Evolutionary conservation across 2,888 invertebrate species (phyloP).

Genomic region (Amiota minor): DNA sequence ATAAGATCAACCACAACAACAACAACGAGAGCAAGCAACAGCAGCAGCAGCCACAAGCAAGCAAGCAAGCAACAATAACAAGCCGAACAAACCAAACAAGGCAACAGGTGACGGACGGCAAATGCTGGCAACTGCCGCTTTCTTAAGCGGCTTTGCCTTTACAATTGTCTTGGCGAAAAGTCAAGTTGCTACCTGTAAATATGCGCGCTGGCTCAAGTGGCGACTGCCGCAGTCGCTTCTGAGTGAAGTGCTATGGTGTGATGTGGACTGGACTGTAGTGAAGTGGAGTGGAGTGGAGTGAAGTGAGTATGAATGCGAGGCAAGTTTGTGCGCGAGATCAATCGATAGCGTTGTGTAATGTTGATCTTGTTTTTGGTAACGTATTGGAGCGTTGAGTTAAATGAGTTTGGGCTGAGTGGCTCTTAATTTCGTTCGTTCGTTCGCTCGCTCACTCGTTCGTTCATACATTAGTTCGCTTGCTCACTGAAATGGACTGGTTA

Average conservation of each 20-base stretch:
- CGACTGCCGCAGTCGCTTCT: conserved; percentile 7
- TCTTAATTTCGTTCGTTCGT: conserved; percentile 53
- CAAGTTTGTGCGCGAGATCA: conserved; percentile 59
- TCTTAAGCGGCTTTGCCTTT: conserved; percentile 47
- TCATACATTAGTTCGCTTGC: conserved; percentile 29
- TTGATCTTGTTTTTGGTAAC: conserved; percentile 64
- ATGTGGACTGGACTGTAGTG: not conserved
- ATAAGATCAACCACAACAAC: conserved; percentile 30
- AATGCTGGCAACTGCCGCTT: conserved; percentile 37
- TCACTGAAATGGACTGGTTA: conserved; percentile 42
- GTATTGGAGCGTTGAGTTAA: conserved; percentile 64
- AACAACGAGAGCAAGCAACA: conserved; percentile 9
- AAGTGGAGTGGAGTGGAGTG: not conserved
- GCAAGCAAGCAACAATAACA: conserved; percentile 31
- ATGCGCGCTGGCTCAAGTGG: conserved; percentile 10
- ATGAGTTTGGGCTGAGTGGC: conserved; percentile 54
- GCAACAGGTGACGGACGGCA: conserved; percentile 60
- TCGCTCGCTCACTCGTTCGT: conserved; percentile 38
- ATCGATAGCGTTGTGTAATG: conserved; percentile 63
- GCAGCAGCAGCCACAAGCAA: conserved; percentile 24
- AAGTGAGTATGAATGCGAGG: conserved; percentile 41
- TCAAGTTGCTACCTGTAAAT: conserved; percentile 57
- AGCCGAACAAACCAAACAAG: conserved; percentile 44
- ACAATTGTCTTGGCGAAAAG: conserved; percentile 54
- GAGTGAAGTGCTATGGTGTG: not conserved